Base-by-base conservation (phyloP, 2,113 vertebrate species). In the Polypterus senegalus region DNA sequence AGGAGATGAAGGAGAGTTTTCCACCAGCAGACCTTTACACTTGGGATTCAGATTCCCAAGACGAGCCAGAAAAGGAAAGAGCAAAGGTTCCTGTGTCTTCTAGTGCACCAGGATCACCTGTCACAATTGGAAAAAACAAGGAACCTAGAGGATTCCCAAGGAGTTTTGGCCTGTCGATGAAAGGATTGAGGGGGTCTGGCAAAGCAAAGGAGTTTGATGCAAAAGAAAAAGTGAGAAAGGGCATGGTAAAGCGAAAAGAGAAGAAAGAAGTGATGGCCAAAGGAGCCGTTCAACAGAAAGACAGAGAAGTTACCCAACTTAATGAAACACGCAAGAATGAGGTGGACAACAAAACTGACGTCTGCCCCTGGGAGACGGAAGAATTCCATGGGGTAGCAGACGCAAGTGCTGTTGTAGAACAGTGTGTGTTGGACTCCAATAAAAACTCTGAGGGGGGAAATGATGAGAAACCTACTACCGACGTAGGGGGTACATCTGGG, bases 81-180 rank as follows among this genome's bases (percentile, higher is more conserved):
- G 61, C 70, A 49, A 72, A 74, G 58, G 64, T 62, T 58, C 57
- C 67, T 3, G 71, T 83, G 27, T 86, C 81, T 47, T 69, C 74
- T 54, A 86, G 85, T 64, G 79, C 73, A 51, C 84, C 86, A 43
- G 76, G 70, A 11, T 76, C 85, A 46, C 81, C 81, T 27, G 73
- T 72, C 58, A 66, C 71, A 57, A 53, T 60, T 1, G 43, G 44
- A 9, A 82, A 72, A 56, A 6, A 62, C 4, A 83, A 81, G 67
- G 76, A 83, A 47, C 71, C 75, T 54, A 74, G 71, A 5, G 76
- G 73, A 4, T 81, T 83, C 59, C 69, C 72, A 2, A 68, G 46
- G 57, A 82, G 71, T 56, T 79, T 82, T 55, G 58, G 65, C 70
- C 74, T 82, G 3, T 72, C 74, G 49, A 76, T 82, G n/a, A 86